Percentiles rank a stretch among this genome's conserved stretches.
Conservation (phyloP, 2,888 invertebrate species). For the Plemyria rubiginata region DNA sequence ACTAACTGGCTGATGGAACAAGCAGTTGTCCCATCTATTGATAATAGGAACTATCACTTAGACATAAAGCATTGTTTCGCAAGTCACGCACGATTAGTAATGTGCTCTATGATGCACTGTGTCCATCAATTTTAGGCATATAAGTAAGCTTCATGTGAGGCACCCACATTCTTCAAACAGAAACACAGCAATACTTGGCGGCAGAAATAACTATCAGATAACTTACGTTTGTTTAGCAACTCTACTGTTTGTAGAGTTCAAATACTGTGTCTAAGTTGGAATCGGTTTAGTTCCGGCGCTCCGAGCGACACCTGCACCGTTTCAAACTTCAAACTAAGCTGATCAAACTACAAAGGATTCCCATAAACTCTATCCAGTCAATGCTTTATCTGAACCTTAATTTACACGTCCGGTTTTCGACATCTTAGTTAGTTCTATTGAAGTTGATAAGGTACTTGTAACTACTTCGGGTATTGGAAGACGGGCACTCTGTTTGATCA, state of each 20-base stretch:
- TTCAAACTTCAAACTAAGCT: conserved; percentile 56
- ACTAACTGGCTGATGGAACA: no score
- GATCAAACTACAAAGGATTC: conserved; percentile 61
- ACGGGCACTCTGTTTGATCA: conserved; percentile 3
- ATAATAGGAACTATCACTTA: no score
- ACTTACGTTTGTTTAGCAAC: neutral
- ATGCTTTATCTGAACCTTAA: conserved; percentile 41
- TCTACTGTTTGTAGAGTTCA: conserved; percentile 19
- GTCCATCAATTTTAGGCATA: no score
- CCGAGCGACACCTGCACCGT: conserved; percentile 57
- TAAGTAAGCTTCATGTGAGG: no score
- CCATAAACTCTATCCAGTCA: conserved; percentile 39
- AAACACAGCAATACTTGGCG: no score
- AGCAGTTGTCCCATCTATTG: no score
- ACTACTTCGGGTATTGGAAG: conserved; percentile 1
- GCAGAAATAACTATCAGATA: neutral
- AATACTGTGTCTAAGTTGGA: conserved; percentile 40
- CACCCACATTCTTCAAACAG: no score
- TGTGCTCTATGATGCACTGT: no score
- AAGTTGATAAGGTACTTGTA: conserved; percentile 19
- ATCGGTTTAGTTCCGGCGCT: conserved; percentile 44
- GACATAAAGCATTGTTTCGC: no score
- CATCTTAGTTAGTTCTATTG: conserved; percentile 20
- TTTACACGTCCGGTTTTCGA: conserved; percentile 38
- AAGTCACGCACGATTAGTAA: no score